Conservation (phyloP, 2,888 invertebrate species). For the Nyleta sp. region DNA sequence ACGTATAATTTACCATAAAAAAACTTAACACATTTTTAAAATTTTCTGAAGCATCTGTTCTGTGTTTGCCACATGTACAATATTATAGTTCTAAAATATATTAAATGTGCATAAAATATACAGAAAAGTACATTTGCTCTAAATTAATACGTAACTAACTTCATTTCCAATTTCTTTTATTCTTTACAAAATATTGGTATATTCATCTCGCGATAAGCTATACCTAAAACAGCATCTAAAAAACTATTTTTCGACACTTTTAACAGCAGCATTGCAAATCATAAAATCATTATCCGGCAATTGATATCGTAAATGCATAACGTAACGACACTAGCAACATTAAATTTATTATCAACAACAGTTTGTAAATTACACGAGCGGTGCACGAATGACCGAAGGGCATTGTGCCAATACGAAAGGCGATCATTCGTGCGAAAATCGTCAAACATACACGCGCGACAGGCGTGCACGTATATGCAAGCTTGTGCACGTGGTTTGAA, state of each 20-base stretch:
- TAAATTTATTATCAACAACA: slow-evolving; percentile 38
- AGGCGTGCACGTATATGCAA: slow-evolving; percentile 2
- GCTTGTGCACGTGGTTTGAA: slow-evolving; percentile 23
- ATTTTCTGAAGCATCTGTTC: too few species aligned
- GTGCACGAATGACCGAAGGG: slow-evolving; percentile 40
- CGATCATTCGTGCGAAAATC: slow-evolving; percentile 58
- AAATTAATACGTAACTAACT: too few species aligned
- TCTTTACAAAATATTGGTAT: too few species aligned
- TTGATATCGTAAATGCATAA: slow-evolving; percentile 32
- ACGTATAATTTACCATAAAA: too few species aligned
- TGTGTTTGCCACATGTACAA: too few species aligned
- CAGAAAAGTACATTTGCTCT: too few species aligned
- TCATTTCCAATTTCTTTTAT: too few species aligned
- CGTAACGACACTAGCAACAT: slow-evolving; percentile 4
- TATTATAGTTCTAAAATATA: too few species aligned
- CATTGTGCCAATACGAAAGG: slow-evolving; percentile 41
- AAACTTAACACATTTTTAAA: too few species aligned
- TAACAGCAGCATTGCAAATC: not conserved
- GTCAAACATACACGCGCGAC: slow-evolving; percentile 13
- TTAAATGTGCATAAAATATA: too few species aligned
- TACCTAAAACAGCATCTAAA: too few species aligned
- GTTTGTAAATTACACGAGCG: slow-evolving; percentile 32
- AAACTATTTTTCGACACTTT: slow-evolving; percentile 1
- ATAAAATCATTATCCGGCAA: slow-evolving; percentile 12
- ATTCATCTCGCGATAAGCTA: too few species aligned